Evolutionary conservation across 2,888 invertebrate species (phyloP), one percentile per base, ranked within the genome.

Genomic region (Eurytoma californica): DNA sequence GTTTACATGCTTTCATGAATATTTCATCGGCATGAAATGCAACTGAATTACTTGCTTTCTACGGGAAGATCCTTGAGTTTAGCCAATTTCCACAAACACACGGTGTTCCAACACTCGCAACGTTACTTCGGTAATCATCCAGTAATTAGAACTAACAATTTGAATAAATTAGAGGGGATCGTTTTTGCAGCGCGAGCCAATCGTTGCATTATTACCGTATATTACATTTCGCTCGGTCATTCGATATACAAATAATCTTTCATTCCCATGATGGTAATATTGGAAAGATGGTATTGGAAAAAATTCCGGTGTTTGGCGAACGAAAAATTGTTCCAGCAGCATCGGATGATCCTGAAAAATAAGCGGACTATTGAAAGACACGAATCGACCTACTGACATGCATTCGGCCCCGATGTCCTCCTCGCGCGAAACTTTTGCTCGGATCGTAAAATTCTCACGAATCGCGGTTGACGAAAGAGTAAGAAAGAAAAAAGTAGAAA

Each of bases 321-420:
- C 2, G 20, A 73, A 55, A 39, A 18, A 65, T 39, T 24, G 47
- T 47, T 28, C 39, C 0, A 57, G 30, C 20, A 4, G 53, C 24
- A 5, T 4, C 14, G 14, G 60, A 61, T 77, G 47, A 77, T 77
- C 53, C 24, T 53, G 60, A 73, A 78, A 74, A 66, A 75, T 53
- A 79, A 58, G 47, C 57, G 49, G 68, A 74, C 73, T 75, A 79
- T 79, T 66, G 70, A 79, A 79, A 79, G 70, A 70, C 70, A 72
- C 61, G 75, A 72, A 79, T 76, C 79, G 79, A 80, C 79, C 79
- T 80, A 80, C 79, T 80, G 75, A 80, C 79, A 80, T 76, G 79
- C 72, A 80, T 80, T 80, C 68, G 70, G 39, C 49, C 73, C 24
- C 30, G 57, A 39, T 72, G n/a, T 60, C 39, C 28, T 30, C 39